These are phyloP conservation scores for Lonchura striata DNA, from an alignment of 2,113 vertebrate genomes.

Conservation along the genomic window DNA sequence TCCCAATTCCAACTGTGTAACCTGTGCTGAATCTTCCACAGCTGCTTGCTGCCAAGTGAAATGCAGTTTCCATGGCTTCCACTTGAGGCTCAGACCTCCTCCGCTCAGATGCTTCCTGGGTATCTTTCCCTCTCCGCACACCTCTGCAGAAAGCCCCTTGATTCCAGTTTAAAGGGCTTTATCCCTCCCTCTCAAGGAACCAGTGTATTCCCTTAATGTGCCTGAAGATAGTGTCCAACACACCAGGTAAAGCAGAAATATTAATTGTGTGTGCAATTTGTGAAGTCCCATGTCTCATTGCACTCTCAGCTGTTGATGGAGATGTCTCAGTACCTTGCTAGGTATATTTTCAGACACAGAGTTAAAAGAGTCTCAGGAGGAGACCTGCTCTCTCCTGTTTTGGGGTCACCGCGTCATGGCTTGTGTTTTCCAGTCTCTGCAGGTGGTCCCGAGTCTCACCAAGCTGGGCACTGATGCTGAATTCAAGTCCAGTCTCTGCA, in stretches of 20 bases:
- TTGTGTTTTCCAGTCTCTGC: not conserved
- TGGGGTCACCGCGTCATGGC: not conserved
- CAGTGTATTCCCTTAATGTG: not conserved
- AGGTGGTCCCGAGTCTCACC: not conserved
- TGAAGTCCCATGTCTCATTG: not conserved
- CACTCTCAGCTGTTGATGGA: not conserved
- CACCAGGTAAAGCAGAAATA: not conserved
- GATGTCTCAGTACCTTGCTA: not conserved
- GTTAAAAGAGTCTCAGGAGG: not conserved
- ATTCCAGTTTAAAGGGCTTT: not conserved
- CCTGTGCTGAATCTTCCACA: not conserved
- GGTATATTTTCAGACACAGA: not conserved
- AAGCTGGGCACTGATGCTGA: not conserved
- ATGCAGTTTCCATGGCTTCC: slow-evolving; percentile 52
- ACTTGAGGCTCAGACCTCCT: slow-evolving; percentile 14
- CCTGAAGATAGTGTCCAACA: not conserved
- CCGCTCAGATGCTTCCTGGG: not conserved
- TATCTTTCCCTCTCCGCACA: not conserved
- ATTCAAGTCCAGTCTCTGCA: not conserved
- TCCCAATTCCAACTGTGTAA: not conserved
- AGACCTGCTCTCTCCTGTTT: not conserved
- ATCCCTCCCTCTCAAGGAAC: not conserved
- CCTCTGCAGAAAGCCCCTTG: not conserved
- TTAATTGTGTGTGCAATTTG: not conserved
- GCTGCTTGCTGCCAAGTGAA: not conserved